phyloP scores from a whole-genome alignment of 2,113 vertebrate species.

The Mustelus asterias region DNA sequence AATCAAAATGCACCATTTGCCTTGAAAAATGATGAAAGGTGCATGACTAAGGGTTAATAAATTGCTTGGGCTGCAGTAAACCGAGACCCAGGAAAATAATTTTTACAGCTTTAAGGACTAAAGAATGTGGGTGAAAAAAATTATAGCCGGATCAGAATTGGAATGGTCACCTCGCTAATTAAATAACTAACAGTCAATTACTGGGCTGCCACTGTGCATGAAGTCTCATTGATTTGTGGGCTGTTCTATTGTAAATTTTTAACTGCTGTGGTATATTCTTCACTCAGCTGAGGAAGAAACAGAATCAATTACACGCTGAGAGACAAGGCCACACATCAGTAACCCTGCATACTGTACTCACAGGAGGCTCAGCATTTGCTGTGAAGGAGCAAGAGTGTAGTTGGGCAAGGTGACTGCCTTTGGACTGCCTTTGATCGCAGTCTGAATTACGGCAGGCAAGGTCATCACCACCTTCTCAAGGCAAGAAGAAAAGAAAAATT shows the following conservation, averaged over 20 bases:
- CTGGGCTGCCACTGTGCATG: neutral
- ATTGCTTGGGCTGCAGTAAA: neutral
- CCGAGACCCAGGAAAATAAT: neutral
- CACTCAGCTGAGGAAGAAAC: neutral
- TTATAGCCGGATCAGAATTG: neutral
- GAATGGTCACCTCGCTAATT: neutral
- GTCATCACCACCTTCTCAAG: neutral
- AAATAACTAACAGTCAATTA: neutral
- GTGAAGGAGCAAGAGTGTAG: neutral
- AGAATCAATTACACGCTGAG: neutral
- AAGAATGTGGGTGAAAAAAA: neutral
- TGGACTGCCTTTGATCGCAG: neutral
- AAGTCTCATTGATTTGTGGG: neutral
- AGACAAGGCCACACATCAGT: neutral
- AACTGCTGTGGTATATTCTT: neutral
- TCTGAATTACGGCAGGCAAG: neutral
- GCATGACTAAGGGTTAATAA: neutral
- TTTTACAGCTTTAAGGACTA: neutral
- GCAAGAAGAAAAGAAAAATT: neutral
- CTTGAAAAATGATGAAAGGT: constrained; percentile 21
- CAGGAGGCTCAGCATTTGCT: too few relatives aligned
- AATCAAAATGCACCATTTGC: constrained; percentile 17
- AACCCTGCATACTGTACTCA: neutral
- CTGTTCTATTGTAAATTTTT: neutral
- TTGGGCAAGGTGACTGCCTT: neutral